Percentiles rank a stretch among this genome's conserved stretches.
Evolutionary conservation across 2,113 vertebrate genomes (phyloP).

Genomic region (Passerina amoena): DNA sequence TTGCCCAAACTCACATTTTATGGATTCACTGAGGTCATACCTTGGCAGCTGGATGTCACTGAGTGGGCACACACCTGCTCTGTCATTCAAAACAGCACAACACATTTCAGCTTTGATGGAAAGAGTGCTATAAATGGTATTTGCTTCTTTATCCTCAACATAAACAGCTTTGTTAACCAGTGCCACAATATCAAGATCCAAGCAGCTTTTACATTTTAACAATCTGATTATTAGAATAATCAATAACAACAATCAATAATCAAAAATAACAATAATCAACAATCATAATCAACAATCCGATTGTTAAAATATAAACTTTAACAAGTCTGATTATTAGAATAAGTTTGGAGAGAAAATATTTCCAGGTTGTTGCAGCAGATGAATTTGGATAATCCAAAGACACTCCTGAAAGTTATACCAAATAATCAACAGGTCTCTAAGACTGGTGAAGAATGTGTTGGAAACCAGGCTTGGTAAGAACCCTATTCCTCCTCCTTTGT

Average conservation of each 20-base stretch:
- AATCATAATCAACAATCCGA: not conserved
- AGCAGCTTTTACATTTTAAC: not conserved
- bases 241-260: too few species aligned
- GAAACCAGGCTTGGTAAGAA: not conserved
- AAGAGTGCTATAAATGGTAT: not conserved
- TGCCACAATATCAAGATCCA: not conserved
- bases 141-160: not conserved
- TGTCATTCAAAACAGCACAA: not conserved
- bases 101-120: not conserved
- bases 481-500: not conserved
- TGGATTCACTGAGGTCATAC: not conserved
- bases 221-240: not conserved
- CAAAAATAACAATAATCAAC: too few species aligned
- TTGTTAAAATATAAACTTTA: not conserved
- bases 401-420: accelerated
- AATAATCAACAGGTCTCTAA: not conserved
- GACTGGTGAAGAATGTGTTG: not conserved
- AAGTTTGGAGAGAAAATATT: not conserved
- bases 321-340: not conserved
- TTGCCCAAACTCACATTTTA: not conserved
- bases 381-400: not conserved
- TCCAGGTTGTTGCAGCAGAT: not conserved
- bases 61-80: not conserved
- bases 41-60: not conserved
- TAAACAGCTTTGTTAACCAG: not conserved